These are phyloP conservation scores for Suillia variegata DNA, from an alignment of 2,888 invertebrate genomes.

Conservation along the genomic window DNA sequence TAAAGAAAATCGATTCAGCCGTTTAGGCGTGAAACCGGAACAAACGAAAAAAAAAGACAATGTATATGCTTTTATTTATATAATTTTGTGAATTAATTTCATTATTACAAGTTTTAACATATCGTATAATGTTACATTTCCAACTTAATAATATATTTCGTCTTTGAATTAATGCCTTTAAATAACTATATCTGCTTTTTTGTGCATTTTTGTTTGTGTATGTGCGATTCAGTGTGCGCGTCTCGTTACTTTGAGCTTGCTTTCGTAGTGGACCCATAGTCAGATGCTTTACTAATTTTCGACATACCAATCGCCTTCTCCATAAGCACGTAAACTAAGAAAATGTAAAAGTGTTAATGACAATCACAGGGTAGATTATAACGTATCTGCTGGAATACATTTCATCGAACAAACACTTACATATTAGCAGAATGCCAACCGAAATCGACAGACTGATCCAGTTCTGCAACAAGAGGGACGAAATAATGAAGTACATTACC, in stretches of 20 bases:
- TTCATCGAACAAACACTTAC: too few relatives aligned
- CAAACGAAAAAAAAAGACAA: too few relatives aligned
- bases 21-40: too few relatives aligned
- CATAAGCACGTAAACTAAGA: conserved; percentile 76
- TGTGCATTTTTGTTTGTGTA: neutral
- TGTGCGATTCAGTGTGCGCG: neutral
- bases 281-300: conserved; percentile 82
- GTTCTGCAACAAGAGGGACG: conserved; percentile 61
- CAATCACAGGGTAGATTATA: conserved; percentile 7
- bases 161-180: too few relatives aligned
- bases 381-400: neutral
- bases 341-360: too few relatives aligned
- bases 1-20: too few relatives aligned
- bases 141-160: too few relatives aligned
- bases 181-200: too few relatives aligned
- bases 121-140: too few relatives aligned
- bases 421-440: conserved; percentile 68
- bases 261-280: conserved; percentile 68
- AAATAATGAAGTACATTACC: conserved; percentile 49
- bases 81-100: too few relatives aligned
- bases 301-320: conserved; percentile 83
- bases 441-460: conserved; percentile 58
- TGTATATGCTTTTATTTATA: too few relatives aligned
- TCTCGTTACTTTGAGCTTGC: conserved; percentile 40
- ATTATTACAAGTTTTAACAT: too few relatives aligned